Evolutionary conservation across 2,797 vertebrate genomes (phyloP), one percentile per base, ranked within the genome.

Genomic region (Urocyon cinereoargenteus): DNA sequence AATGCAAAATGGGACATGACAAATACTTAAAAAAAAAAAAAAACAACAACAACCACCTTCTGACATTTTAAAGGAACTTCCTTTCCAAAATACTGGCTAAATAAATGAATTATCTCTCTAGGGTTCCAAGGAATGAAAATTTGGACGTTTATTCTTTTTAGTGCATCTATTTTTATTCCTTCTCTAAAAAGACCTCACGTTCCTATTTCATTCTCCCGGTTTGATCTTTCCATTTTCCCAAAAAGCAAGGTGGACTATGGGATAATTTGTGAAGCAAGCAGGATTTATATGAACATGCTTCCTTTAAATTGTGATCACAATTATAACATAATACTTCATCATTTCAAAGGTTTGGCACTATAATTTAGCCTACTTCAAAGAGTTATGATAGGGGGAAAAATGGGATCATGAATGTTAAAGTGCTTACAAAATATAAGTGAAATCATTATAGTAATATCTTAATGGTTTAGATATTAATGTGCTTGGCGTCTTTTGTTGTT

Each of bases 41-140:
- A 6, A 45, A 45, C 40, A 7, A 45, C 40, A 45, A 45, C 40
- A 7, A 45, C 8, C 45, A 5, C 15, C 49, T 81, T n/a, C n/a
- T 91, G 72, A 45, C 10, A 68, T 68, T 78, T 62, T 55, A 81
- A 90, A 73, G 40, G n/a, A 91, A 68, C 26, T 90, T 86, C 24
- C 57, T 79, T 97, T 86, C 53, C 24, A 92, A 77, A 94, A 77
- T 51, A 66, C 18, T 78, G n/a, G 81, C 51, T 86, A 92, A 62
- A 51, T 88, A 86, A 94, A 22, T 62, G 87, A 94, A 11, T 66
- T 78, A 86, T 66, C 62, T 79, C 49, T 85, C 10, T 16, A 91
- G 15, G 53, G 15, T 91, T 78, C 77, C 55, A 94, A 85, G 75
- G 26, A 95, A 93, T 91, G 94, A 95, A 86, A 77, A 66, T 68